These are phyloP conservation scores for Ornithoptera priamus DNA, from an alignment of 2,888 invertebrate genomes.

Conservation along the genomic window DNA sequence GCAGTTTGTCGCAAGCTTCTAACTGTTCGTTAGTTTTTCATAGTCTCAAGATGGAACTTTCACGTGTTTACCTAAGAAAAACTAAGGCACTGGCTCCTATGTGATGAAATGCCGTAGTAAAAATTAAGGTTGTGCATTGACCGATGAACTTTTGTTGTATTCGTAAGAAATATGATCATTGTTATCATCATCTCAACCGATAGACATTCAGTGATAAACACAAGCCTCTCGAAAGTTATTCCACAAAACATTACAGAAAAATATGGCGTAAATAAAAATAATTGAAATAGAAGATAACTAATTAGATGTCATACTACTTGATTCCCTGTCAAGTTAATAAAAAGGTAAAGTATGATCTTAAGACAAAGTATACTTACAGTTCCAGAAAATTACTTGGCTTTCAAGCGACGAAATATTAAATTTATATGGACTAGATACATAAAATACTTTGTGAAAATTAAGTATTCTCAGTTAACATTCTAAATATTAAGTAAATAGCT, in stretches of 20 bases:
- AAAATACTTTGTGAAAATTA: neutral
- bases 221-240: no score
- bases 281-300: neutral
- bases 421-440: neutral
- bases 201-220: no score
- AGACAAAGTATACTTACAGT: neutral
- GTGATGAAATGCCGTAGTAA: no score
- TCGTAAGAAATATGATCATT: no score
- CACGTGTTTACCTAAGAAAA: neutral
- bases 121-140: no score
- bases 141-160: no score
- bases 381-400: neutral
- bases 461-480: no score
- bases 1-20: conserved; percentile 8
- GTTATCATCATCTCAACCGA: no score
- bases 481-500: no score
- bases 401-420: neutral
- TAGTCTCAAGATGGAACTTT: neutral
- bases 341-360: neutral
- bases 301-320: neutral
- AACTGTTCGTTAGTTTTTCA: conserved; percentile 2
- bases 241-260: no score
- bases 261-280: neutral
- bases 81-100: no score
- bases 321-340: neutral